Evolutionary conservation across 2,113 vertebrate species (phyloP).

Genomic region (Oryctolagus cuniculus): DNA sequence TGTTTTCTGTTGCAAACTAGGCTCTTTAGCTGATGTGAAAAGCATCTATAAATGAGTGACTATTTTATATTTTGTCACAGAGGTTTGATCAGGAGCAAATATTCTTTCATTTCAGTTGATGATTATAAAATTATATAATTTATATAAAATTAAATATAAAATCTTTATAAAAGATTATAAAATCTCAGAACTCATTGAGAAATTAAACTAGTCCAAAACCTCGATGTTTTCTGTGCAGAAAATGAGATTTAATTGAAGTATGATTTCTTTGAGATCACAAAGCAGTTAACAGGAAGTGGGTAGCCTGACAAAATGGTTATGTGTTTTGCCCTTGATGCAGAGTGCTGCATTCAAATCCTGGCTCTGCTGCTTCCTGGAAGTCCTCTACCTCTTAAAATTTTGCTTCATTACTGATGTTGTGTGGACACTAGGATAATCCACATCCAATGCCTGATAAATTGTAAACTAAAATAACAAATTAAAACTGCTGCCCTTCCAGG

Average conservation of each 20-base stretch:
- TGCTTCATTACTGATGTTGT: background rate
- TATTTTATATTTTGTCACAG: slow-evolving; percentile 53
- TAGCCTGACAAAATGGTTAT: background rate
- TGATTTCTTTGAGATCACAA: slow-evolving; percentile 15
- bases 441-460: background rate
- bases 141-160: no score
- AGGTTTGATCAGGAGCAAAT: slow-evolving; percentile 58
- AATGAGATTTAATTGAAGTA: slow-evolving; percentile 57
- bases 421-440: background rate
- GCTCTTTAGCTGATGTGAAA: slow-evolving; percentile 43
- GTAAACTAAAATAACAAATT: no score
- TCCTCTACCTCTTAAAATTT: background rate
- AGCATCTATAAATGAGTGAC: slow-evolving; percentile 32
- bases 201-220: slow-evolving; percentile 18
- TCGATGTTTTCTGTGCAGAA: background rate
- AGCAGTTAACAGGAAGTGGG: background rate
- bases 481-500: background rate
- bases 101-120: slow-evolving; percentile 69
- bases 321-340: background rate
- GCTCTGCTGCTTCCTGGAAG: background rate
- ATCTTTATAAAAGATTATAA: background rate
- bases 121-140: background rate
- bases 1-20: slow-evolving; percentile 28
- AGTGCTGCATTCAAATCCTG: background rate
- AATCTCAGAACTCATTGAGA: slow-evolving; percentile 43